These are phyloP conservation scores for Melieria picta DNA, from an alignment of 2,888 invertebrate species.

Conservation along the genomic window DNA sequence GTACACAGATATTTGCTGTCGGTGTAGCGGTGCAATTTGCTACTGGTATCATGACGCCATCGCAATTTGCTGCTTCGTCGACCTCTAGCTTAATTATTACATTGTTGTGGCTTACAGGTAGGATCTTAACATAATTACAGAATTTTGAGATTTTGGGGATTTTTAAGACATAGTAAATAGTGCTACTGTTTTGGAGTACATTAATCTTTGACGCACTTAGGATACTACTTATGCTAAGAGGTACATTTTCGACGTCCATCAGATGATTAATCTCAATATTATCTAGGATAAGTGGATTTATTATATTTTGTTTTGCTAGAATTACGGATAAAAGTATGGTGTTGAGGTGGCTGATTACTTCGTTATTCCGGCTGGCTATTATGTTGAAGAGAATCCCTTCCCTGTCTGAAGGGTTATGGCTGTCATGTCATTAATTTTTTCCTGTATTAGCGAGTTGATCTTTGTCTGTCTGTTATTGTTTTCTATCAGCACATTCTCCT, in stretches of 20 bases:
- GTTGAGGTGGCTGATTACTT: background rate
- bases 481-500: conserved; percentile 15
- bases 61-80: background rate
- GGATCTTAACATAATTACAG: background rate
- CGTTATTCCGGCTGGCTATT: conserved; percentile 2
- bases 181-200: background rate
- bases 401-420: background rate
- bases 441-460: conserved; percentile 10
- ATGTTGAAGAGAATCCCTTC: background rate
- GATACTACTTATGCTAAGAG: background rate
- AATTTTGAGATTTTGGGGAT: background rate
- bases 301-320: background rate
- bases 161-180: background rate
- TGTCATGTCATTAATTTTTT: conserved; percentile 9
- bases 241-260: background rate
- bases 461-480: conserved; percentile 14
- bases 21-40: background rate
- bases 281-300: background rate
- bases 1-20: background rate
- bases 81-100: too few relatives aligned
- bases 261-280: background rate
- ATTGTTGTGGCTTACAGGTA: too few relatives aligned
- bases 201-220: too few relatives aligned
- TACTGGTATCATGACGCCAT: background rate
- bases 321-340: background rate